Evolutionary conservation across 2,797 vertebrate species (phyloP), one percentile per base, ranked within the genome.

Genomic region (Crossoptilon crossoptilon): DNA sequence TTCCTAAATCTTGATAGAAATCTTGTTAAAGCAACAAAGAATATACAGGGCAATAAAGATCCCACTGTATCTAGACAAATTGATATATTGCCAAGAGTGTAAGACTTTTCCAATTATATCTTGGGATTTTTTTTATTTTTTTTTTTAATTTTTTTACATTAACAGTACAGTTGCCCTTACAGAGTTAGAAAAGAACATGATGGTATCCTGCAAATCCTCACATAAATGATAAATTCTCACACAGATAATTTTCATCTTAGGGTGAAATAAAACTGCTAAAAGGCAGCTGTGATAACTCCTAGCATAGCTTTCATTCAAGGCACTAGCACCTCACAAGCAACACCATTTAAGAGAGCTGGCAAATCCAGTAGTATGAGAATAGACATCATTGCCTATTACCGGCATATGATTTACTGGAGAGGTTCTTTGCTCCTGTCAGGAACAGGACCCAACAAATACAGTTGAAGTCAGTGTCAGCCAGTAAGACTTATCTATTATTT

Each of bases 401-500:
- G n/a, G 2, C 39, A 31, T 51, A 8, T 48, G 77, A 11, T 74
- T 76, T 83, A 46, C 19, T 81, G 29, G 68, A 15, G 35, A 53
- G 13, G 15, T 53, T 53, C 33, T 51, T 6, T 70, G 1, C 63
- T 74, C 6, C 4, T 18, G 23, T 4, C 3, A 68, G 24, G 6
- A 74, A 26, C 4, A 17, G 8, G 9, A 27, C 29, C 29, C 39
- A 37, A 75, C 7, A 84, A 81, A 68, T 11, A 44, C 7, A 74
- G 15, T 21, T 68, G 17, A 88, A 91, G 10, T 12, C 16, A 71
- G 63, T 33, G 53, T 51, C 15, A 53, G 7, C 18, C 10, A 41
- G 4, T 48, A 72, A 66, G 16, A 67, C 53, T 31, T 4, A 11
- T 1, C 0, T 15, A 18, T 39, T 27, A 43, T 16, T 41, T 60